Conservation (phyloP, 1,140 invertebrate species). For the Diorhabda sublineata region DNA sequence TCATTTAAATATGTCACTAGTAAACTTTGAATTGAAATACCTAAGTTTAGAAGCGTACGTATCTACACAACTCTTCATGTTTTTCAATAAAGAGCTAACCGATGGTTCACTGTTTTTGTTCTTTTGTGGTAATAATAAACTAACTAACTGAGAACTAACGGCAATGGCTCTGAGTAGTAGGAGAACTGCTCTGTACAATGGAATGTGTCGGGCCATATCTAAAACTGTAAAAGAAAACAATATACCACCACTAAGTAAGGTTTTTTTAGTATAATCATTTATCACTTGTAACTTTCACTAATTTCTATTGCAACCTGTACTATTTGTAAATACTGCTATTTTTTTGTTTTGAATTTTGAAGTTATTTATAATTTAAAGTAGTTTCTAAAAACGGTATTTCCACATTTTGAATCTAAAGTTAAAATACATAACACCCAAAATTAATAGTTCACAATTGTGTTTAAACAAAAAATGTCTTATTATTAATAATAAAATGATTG, state of each 20-base stretch:
- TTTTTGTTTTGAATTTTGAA: too few species aligned
- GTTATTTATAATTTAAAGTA: too few species aligned
- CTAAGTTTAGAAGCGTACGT: slow-evolving; percentile 81
- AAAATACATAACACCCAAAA: too few species aligned
- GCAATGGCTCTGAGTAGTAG: slow-evolving; percentile 77
- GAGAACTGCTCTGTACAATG: slow-evolving; percentile 80
- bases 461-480: too few species aligned
- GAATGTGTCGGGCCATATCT: slow-evolving; percentile 92
- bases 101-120: slow-evolving; percentile 47
- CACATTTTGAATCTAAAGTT: too few species aligned
- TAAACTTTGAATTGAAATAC: slow-evolving; percentile 44
- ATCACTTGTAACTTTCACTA: too few species aligned
- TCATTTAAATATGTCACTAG: not conserved
- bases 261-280: too few species aligned
- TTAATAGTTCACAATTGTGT: too few species aligned
- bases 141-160: slow-evolving; percentile 61
- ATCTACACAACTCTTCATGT: slow-evolving; percentile 88
- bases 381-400: too few species aligned
- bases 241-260: not conserved
- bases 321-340: too few species aligned
- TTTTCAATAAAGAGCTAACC: slow-evolving; percentile 67
- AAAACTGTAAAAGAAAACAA: slow-evolving; percentile 58
- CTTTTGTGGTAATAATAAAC: slow-evolving; percentile 60
- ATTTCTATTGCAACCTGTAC: too few species aligned
- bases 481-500: too few species aligned